Percentiles rank a stretch among this genome's conserved stretches.
phyloP scores from a whole-genome alignment of 2,888 invertebrate genomes.

The Dorcus parallelipipedus region DNA sequence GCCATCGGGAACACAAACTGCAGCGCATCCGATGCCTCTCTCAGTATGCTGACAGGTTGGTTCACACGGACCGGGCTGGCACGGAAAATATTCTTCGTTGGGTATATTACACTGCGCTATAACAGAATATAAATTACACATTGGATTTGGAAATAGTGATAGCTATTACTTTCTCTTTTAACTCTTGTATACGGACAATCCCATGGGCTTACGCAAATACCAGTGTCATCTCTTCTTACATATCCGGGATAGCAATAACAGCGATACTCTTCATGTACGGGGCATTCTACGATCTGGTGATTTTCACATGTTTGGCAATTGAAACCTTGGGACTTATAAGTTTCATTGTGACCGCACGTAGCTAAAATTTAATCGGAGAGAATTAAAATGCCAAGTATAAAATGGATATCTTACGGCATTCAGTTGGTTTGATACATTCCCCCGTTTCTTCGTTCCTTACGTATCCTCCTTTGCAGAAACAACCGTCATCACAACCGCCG shows the following conservation, averaged over 20 bases:
- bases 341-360: not conserved
- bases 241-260: constrained; percentile 12
- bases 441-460: constrained; percentile 33
- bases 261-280: not conserved
- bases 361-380: not conserved
- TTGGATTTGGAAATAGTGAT: no score
- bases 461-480: constrained; percentile 36
- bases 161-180: no score
- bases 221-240: constrained; percentile 14
- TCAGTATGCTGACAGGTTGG: not conserved
- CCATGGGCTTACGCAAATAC: constrained; percentile 5
- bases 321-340: not conserved
- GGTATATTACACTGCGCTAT: not conserved
- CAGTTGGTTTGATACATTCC: constrained; percentile 2
- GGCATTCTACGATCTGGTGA: not conserved
- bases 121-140: not conserved
- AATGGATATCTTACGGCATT: constrained; percentile 16
- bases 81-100: not conserved
- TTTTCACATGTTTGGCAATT: constrained; percentile 9
- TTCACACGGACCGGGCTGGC: not conserved
- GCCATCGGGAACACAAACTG: not conserved
- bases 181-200: not conserved
- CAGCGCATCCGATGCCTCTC: not conserved
- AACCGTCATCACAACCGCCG: constrained; percentile 21
- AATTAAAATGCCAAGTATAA: no score